These are phyloP conservation scores for Lamproptera curius DNA, from an alignment of 2,888 invertebrate genomes.

Conservation along the genomic window DNA sequence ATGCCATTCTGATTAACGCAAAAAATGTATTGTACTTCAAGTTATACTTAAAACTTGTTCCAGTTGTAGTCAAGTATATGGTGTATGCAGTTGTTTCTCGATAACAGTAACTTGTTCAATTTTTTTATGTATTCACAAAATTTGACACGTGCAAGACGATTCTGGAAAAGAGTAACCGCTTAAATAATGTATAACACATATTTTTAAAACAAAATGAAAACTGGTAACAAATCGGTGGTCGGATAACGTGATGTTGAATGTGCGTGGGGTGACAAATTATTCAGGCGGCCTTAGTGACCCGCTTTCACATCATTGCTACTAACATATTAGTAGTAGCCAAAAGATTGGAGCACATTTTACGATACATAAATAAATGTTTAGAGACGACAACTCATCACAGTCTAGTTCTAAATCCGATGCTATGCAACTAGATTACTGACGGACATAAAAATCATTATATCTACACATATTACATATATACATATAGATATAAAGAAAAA, in stretches of 20 bases:
- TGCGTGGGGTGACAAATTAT: constrained; percentile 10
- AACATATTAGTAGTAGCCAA: not conserved
- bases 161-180: no score
- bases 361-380: not conserved
- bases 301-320: not conserved
- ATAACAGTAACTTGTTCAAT: no score
- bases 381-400: not conserved
- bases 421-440: not conserved
- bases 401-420: not conserved
- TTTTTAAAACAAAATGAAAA: no score
- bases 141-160: no score
- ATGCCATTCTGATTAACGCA: no score
- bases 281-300: constrained; percentile 7
- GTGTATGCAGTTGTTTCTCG: no score
- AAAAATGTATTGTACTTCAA: no score
- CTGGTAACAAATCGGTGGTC: not conserved
- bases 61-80: no score
- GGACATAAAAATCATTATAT: not conserved
- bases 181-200: no score
- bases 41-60: no score
- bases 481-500: not conserved
- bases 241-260: not conserved
- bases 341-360: not conserved
- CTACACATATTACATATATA: not conserved
- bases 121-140: no score